These are phyloP conservation scores for Melanerpes aurifrons DNA, from an alignment of 2,113 vertebrate genomes.

Conservation along the genomic window DNA sequence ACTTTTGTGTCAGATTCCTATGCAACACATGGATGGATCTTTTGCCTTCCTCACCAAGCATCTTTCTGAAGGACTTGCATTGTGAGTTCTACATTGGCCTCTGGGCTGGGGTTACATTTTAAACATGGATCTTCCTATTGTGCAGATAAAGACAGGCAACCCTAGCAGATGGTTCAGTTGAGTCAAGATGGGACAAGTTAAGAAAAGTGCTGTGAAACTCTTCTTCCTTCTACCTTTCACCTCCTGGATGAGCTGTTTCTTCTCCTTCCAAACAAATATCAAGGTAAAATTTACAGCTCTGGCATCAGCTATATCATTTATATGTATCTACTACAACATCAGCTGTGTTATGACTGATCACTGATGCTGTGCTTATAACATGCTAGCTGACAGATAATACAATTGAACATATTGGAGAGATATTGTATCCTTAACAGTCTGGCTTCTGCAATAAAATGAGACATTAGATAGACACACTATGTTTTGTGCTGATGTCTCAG, in stretches of 20 bases:
- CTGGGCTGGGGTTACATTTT: background rate
- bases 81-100: background rate
- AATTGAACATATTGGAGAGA: background rate
- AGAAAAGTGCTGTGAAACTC: background rate
- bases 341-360: background rate
- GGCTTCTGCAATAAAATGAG: background rate
- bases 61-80: background rate
- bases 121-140: background rate
- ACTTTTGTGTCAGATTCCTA: background rate
- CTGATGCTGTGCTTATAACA: background rate
- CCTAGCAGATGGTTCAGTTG: background rate
- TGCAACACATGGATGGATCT: background rate
- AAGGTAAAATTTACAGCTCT: background rate
- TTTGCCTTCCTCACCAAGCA: background rate
- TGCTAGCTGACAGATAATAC: background rate
- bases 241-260: background rate
- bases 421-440: background rate
- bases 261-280: background rate
- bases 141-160: background rate
- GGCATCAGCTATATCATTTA: background rate
- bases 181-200: conserved; percentile 1
- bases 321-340: background rate
- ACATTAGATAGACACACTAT: background rate
- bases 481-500: background rate
- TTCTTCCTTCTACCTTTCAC: conserved; percentile 16